Percentiles rank a stretch among this genome's conserved stretches.
phyloP scores from a whole-genome alignment of 1,140 invertebrate species.

The Zaprionus lachaisei region DNA sequence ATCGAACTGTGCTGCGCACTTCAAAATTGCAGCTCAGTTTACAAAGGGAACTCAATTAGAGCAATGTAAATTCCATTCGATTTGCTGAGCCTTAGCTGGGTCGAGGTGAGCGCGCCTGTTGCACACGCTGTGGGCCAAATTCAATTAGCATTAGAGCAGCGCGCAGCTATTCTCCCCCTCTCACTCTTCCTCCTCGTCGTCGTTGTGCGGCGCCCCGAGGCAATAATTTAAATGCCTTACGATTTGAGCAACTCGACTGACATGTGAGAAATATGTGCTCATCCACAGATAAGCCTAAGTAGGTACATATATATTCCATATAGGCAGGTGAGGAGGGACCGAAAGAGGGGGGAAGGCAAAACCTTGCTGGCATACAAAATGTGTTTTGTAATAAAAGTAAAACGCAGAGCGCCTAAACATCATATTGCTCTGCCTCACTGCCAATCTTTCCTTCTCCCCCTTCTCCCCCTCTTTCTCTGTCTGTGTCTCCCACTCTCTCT shows the following conservation, averaged over 20 bases:
- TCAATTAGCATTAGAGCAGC: conserved; percentile 38
- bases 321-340: background rate
- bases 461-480: too few relatives aligned
- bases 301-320: conserved; percentile 7
- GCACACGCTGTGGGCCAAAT: conserved; percentile 20
- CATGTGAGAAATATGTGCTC: conserved; percentile 34
- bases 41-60: background rate
- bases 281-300: conserved; percentile 7
- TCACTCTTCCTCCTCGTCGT: background rate
- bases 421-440: conserved; percentile 2
- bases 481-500: background rate
- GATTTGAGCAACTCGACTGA: conserved; percentile 36
- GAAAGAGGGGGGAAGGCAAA: background rate
- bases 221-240: conserved; percentile 50
- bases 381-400: conserved; percentile 46
- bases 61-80: background rate
- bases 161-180: background rate
- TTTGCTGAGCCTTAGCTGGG: background rate
- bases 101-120: background rate
- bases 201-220: background rate
- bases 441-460: background rate
- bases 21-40: background rate
- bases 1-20: background rate
- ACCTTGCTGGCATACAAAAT: conserved; percentile 45
- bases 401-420: conserved; percentile 37